Percentiles rank a stretch among this genome's conserved stretches.
These are phyloP conservation scores for Pseudeuparius sepicola DNA, from an alignment of 2,888 invertebrate species.

Conservation along the genomic window DNA sequence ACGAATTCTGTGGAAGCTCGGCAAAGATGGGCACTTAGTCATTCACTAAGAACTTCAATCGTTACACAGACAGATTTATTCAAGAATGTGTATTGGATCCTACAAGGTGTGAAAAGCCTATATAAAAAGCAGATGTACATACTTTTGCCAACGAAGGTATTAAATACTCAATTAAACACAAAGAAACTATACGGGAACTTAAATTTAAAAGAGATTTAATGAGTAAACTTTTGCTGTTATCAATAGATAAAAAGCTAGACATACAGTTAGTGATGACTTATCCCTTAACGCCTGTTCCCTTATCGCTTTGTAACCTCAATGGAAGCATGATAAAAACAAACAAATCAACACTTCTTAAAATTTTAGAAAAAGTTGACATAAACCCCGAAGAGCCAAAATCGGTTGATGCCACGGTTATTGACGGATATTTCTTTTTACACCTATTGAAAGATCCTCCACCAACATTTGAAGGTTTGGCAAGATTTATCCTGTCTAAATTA, in stretches of 20 bases:
- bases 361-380: conserved; percentile 5
- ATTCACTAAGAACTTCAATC: neutral
- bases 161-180: neutral
- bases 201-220: conserved; percentile 4
- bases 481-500: conserved; percentile 2
- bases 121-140: conserved; percentile 3
- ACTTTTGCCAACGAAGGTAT: conserved; percentile 6
- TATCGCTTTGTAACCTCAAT: conserved; percentile 5
- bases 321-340: conserved; percentile 3
- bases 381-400: conserved; percentile 3
- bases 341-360: conserved; percentile 2
- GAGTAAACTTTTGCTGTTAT: conserved; percentile 2
- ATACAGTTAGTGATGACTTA: conserved; percentile 1
- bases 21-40: conserved; percentile 1
- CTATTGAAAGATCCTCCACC: conserved; percentile 4
- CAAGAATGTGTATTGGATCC: conserved; percentile 2
- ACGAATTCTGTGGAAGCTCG: conserved; percentile 1
- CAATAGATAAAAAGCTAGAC: conserved; percentile 3
- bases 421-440: conserved; percentile 7
- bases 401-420: neutral
- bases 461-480: conserved; percentile 5
- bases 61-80: conserved; percentile 4
- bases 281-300: conserved; percentile 5
- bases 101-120: conserved; percentile 3
- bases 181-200: neutral